A percentile compares a stretch with the other conserved stretches of the same genome.
Evolutionary conservation across 2,797 vertebrate genomes (phyloP).

Genomic region (Pygocentrus nattereri): DNA sequence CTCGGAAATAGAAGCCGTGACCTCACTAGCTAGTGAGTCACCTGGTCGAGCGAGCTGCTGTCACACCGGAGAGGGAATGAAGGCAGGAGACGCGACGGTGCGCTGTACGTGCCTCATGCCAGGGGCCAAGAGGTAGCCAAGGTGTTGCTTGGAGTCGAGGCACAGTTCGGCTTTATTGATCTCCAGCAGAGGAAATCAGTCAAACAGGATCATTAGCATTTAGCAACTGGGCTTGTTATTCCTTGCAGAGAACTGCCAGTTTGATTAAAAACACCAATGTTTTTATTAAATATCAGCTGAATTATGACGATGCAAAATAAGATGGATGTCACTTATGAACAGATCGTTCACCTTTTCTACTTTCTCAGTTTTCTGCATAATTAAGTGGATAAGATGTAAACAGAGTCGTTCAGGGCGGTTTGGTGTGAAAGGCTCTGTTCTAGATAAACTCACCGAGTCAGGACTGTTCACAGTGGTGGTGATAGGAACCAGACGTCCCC

Average conservation of each 20-base stretch:
- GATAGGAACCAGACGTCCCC: no score
- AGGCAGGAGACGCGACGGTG: background rate
- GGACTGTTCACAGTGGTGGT: no score
- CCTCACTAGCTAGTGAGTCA: conserved; percentile 15
- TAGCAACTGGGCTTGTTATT: background rate
- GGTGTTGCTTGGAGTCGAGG: background rate
- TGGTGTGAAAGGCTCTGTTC: no score
- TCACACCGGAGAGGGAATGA: background rate
- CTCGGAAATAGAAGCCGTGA: conserved; percentile 29
- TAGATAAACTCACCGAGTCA: no score
- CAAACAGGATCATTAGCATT: background rate
- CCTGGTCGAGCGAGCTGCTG: background rate
- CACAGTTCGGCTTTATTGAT: conserved; percentile 2
- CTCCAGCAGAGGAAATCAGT: background rate
- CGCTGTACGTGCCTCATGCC: background rate
- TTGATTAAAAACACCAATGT: background rate
- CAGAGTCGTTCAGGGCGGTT: no score
- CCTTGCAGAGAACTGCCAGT: background rate
- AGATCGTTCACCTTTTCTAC: no score
- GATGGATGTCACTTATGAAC: no score
- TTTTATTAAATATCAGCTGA: background rate
- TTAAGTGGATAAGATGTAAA: no score
- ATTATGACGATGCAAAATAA: no score
- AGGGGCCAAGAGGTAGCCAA: background rate
- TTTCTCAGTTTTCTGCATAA: no score